Evolutionary conservation across 1,140 invertebrate species (phyloP).

Genomic region (Drosophila nasuta): DNA sequence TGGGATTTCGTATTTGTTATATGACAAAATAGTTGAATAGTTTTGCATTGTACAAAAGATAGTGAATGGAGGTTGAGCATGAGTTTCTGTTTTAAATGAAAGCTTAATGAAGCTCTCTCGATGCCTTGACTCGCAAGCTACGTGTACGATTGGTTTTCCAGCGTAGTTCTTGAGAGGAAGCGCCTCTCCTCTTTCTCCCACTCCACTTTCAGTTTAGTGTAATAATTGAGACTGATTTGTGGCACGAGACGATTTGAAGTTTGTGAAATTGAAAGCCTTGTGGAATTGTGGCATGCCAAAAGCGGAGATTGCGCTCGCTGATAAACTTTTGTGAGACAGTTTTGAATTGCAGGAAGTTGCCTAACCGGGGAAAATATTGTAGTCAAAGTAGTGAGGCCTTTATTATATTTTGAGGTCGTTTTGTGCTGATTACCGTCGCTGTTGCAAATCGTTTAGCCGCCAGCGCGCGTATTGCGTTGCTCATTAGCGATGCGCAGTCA

Average conservation of each 20-base stretch:
- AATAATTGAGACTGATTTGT: constrained; percentile 76
- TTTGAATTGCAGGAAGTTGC: neutral
- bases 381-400: constrained; percentile 5
- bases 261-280: constrained; percentile 30
- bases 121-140: constrained; percentile 9
- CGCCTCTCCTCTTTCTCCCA: neutral
- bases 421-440: constrained; percentile 30
- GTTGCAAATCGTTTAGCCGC: constrained; percentile 3
- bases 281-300: constrained; percentile 16
- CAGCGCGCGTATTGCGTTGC: constrained; percentile 27
- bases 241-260: constrained; percentile 59
- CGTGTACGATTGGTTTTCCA: constrained; percentile 20
- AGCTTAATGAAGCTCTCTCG: constrained; percentile 70
- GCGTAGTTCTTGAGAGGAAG: constrained; percentile 2
- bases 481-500: constrained; percentile 51
- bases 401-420: constrained; percentile 14
- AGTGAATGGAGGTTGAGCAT: neutral
- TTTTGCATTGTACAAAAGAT: constrained; percentile 67
- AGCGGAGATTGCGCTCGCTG: constrained; percentile 11
- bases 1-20: constrained; percentile 63
- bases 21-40: constrained; percentile 70
- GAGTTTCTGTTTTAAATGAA: constrained; percentile 67
- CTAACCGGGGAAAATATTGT: neutral
- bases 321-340: constrained; percentile 10
- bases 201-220: constrained; percentile 27